phyloP scores from a whole-genome alignment of 2,888 invertebrate species.

The Chymomyza caudatula region DNA sequence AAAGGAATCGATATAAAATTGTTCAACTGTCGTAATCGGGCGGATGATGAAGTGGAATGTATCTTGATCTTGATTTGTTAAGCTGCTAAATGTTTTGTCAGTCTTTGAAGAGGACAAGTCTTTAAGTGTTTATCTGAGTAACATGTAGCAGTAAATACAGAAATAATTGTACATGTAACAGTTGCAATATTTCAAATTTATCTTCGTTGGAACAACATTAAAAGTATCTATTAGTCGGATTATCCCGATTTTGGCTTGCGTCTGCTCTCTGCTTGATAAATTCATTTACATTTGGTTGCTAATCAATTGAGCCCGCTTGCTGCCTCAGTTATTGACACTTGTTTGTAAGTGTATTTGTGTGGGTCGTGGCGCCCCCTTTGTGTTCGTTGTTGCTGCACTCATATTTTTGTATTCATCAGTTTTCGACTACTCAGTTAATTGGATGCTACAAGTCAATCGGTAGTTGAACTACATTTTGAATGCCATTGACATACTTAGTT shows the following conservation, averaged over 20 bases:
- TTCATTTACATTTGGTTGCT: conserved; percentile 62
- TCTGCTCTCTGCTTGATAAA: conserved; percentile 44
- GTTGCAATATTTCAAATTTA: no score
- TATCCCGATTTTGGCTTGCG: neutral
- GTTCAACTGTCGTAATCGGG: neutral
- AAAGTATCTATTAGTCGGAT: neutral
- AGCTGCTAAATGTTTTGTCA: no score
- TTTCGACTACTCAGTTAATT: conserved; percentile 20
- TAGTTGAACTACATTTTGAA: conserved; percentile 24
- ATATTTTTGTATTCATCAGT: conserved; percentile 4
- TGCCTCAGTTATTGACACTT: neutral
- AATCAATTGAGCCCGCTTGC: conserved; percentile 65
- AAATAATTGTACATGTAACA: no score
- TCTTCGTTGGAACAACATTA: no score
- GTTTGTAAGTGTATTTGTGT: conserved; percentile 3
- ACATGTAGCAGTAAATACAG: no score
- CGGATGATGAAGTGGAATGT: neutral
- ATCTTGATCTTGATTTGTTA: no score
- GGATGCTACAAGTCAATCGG: conserved; percentile 19
- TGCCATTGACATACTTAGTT: conserved; percentile 25
- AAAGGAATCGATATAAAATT: no score
- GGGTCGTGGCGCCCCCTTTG: neutral
- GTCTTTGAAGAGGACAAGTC: no score
- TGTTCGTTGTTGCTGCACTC: neutral
- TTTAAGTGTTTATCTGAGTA: no score